phyloP scores from a whole-genome alignment of 2,113 vertebrate species.

The Lagopus muta region DNA sequence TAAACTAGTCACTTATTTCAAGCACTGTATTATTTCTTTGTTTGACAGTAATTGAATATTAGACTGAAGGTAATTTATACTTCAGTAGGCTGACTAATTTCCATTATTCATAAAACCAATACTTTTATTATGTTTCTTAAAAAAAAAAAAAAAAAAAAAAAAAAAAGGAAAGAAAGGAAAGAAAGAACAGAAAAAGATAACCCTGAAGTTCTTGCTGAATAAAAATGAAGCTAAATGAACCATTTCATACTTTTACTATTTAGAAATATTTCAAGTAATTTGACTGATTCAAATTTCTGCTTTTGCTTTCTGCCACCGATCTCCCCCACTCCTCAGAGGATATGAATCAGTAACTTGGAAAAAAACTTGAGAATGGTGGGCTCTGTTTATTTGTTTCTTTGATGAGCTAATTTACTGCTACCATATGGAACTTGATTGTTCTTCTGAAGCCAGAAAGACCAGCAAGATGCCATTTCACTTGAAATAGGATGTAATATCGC shows the following conservation, averaged over 20 bases:
- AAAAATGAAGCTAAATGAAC: too few relatives aligned
- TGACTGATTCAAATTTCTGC: background rate
- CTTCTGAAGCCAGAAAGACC: background rate
- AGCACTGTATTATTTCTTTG: background rate
- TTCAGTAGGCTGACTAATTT: background rate
- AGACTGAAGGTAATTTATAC: background rate
- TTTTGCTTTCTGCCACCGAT: background rate
- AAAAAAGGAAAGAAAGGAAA: too few relatives aligned
- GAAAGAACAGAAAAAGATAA: too few relatives aligned
- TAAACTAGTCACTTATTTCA: background rate
- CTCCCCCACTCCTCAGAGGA: background rate
- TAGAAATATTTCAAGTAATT: background rate
- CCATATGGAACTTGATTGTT: background rate
- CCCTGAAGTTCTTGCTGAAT: too few relatives aligned
- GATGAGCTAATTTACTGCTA: background rate
- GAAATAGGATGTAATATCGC: background rate
- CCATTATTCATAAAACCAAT: background rate
- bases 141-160: background rate
- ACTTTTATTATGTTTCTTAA: accelerated
- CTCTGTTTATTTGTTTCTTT: background rate
- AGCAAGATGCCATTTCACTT: background rate
- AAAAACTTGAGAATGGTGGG: background rate
- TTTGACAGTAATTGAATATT: background rate
- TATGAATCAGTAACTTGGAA: background rate
- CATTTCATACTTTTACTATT: background rate